Conservation (phyloP, 2,888 invertebrate genomes). For the Allophyes oxyacanthae region DNA sequence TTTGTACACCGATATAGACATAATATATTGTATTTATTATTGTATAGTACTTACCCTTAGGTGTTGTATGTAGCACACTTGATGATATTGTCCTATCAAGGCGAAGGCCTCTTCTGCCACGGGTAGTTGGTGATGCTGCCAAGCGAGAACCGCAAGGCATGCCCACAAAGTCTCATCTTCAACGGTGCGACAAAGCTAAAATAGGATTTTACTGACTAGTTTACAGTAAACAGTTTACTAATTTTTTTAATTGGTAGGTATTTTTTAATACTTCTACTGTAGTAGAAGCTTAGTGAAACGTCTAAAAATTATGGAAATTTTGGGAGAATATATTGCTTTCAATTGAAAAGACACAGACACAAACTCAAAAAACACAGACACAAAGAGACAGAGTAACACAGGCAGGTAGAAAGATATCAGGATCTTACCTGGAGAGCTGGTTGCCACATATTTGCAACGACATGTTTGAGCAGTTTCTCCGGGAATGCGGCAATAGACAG, state of each 20-base stretch:
- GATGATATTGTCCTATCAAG: conserved; percentile 89
- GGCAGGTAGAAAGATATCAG: no score
- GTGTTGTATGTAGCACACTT: conserved; percentile 95
- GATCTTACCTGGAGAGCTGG: conserved; percentile 93
- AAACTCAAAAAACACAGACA: no score
- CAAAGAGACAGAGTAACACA: no score
- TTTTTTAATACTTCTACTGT: no score
- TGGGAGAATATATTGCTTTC: no score
- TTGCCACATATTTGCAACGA: conserved; percentile 94
- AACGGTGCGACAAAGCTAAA: conserved; percentile 84
- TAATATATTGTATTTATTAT: no score
- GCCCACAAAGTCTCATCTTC: conserved; percentile 95
- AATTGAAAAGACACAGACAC: no score
- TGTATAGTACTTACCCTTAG: conserved; percentile 90
- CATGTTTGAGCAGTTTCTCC: conserved; percentile 87
- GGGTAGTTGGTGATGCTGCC: conserved; percentile 94
- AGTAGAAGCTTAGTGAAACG: no score
- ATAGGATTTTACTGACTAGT: conserved; percentile 3
- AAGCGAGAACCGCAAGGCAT: conserved; percentile 97
- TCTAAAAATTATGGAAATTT: no score
- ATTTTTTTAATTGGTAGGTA: no score
- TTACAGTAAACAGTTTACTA: no score
- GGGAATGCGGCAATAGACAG: conserved; percentile 93
- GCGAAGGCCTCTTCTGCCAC: conserved; percentile 99
- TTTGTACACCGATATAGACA: no score